These are phyloP conservation scores for Ochropleura plecta DNA, from an alignment of 2,888 invertebrate genomes.

Conservation along the genomic window DNA sequence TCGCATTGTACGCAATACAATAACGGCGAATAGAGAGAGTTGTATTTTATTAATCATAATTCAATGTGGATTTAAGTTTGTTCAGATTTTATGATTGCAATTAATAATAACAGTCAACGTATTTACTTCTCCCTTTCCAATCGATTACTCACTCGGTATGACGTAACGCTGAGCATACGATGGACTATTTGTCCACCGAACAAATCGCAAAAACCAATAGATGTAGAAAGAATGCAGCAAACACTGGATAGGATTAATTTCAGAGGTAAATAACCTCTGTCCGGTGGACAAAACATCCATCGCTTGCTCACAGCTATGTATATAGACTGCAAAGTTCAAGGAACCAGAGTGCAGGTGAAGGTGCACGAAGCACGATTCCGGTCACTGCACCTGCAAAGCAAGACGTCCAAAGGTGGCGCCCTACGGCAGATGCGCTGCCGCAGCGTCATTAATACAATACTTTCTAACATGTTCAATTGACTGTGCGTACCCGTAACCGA, in stretches of 20 bases:
- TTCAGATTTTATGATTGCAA: slow-evolving; percentile 33
- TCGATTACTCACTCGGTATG: not conserved
- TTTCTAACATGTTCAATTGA: not conserved
- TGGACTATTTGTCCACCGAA: too few species aligned
- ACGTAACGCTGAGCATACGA: too few species aligned
- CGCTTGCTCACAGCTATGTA: too few species aligned
- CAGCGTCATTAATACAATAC: not conserved
- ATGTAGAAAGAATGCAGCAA: too few species aligned
- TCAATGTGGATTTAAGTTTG: slow-evolving; percentile 20
- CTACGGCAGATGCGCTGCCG: not conserved
- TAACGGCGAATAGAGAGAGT: slow-evolving; percentile 1
- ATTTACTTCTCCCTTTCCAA: slow-evolving; percentile 18
- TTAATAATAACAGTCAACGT: slow-evolving; percentile 17
- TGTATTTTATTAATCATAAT: slow-evolving; percentile 25
- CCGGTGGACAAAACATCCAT: too few species aligned
- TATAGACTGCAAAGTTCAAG: not conserved
- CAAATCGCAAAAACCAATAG: too few species aligned
- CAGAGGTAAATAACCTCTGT: too few species aligned
- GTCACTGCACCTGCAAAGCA: not conserved
- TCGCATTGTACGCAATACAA: slow-evolving; percentile 30
- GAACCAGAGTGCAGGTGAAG: not conserved
- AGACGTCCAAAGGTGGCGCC: too few species aligned
- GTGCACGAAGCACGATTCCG: not conserved
- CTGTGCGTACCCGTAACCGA: not conserved
- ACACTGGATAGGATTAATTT: too few species aligned